Conservation (phyloP, 2,797 vertebrate genomes). For the Brotula barbata region DNA sequence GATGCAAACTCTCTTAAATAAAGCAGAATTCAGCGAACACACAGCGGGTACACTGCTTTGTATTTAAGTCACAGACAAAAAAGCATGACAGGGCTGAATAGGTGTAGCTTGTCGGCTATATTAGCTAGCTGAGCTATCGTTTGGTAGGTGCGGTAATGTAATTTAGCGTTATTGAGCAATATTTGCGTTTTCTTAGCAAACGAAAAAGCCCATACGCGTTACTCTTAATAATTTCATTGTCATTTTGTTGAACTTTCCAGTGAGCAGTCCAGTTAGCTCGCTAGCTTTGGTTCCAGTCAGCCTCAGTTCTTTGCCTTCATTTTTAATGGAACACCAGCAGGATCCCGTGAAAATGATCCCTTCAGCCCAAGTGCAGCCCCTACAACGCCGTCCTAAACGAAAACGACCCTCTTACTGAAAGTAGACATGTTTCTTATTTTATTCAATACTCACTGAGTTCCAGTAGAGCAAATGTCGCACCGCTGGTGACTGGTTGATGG, state of each 20-base stretch:
- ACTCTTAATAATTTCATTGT: not conserved
- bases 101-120: slow-evolving; percentile 55
- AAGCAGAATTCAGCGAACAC: not conserved
- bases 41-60: not conserved
- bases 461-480: slow-evolving; percentile 28
- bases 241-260: slow-evolving; percentile 9
- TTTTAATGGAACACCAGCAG: slow-evolving; percentile 29
- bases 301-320: slow-evolving; percentile 46
- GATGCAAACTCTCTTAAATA: not conserved
- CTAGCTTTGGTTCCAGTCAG: slow-evolving; percentile 53
- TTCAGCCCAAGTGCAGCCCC: not conserved
- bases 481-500: slow-evolving; percentile 13
- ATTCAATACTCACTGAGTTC: slow-evolving; percentile 62
- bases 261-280: slow-evolving; percentile 39
- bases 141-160: slow-evolving; percentile 9
- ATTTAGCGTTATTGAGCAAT: not conserved
- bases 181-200: not conserved
- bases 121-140: slow-evolving; percentile 53
- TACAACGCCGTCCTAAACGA: not conserved
- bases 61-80: slow-evolving; percentile 16
- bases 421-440: not conserved
- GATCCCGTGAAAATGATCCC: slow-evolving; percentile 28
- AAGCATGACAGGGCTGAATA: slow-evolving; percentile 56
- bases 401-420: not conserved
- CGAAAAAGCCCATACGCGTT: not conserved